Base-by-base conservation (phyloP, 2,888 invertebrate species). In the Pristionchus japonicus region DNA sequence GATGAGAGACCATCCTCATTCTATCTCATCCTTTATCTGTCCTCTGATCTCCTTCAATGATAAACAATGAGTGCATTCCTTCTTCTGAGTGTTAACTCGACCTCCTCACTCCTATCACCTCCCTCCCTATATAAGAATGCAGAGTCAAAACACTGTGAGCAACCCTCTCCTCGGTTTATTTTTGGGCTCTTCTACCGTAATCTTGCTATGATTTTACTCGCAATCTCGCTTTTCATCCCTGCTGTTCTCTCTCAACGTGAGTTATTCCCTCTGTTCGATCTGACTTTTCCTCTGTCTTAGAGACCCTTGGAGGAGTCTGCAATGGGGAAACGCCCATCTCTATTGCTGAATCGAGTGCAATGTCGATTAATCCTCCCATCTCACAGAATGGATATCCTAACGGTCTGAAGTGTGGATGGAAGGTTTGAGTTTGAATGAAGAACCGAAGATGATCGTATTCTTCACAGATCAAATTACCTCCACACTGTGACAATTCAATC, bases 11-110 rank as follows among this genome's bases (percentile, higher is more conserved):
- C 34, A 31, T 67, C 34, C 67, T 67, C 67, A 31, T 67, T 74
- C 23, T 1, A 74, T 23, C 40, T 40, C 74, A 40, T 23, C 9
- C 74, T 31, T 13, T 67, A 34, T 74, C 47, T 49, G 47, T 80
- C 47, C 31, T 80, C 20, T 80, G 47, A 27, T 31, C 49, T 80
- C n/a, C 49, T 13, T 7, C 15, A n/a, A 49, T 49, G 80, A 80
- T 80, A 80, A 80, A 80, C 80, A 80, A 15, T 47, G 27, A 47
- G 37, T 77, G 40, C 43, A 23, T 43, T 43, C 77, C 37, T 43
- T 43, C 77, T 23, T 77, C 40, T 40, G 27, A 43, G 80, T 80
- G 80, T 80, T 47, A 49, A 37, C 49, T 49, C 80, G 80, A 80
- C 80, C 80, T 77, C 43, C 34, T 80, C 47, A 80, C 80, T 13